Base-by-base conservation (phyloP, 2,888 invertebrate species). In the Carterocephalus palaemon region DNA sequence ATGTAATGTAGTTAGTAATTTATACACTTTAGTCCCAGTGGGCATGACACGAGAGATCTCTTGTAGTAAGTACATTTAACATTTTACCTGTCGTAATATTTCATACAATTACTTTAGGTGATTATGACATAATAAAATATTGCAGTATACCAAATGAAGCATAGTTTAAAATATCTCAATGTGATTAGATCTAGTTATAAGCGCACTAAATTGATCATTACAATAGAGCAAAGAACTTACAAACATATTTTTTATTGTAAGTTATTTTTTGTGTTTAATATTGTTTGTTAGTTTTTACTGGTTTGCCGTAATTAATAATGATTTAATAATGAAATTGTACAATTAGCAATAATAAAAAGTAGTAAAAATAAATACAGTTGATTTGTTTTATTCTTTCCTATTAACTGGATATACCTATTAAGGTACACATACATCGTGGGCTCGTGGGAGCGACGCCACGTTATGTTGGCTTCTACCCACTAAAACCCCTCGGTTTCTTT, bases 281-380 rank as follows among this genome's bases (percentile, higher is more conserved):
- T 33, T 33, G 8, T 26, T 42, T 33, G 9, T 9, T 16, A 42
- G 26, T 31, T 40, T 23, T 23, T n/a, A n/a, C n/a, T n/a, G n/a
- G n/a, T n/a, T n/a, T n/a, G n/a, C n/a, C n/a, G n/a, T n/a, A n/a
- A n/a, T n/a, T n/a, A n/a, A n/a, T n/a, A 13, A 7, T 42, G 33
- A 33, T 17, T 19, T 26, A 19, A 24, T 23, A 13, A 33, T 5
- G 15, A 7, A 24, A 20, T 23, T 40, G 39, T 40, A 40, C 39
- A 40, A 42, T 17, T 26, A 42, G 15, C 33, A 20, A 41, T n/a
- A n/a, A n/a, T n/a, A 33, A 26, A 33, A 42, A 42, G 33, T 41
- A 41, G 31, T 23, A 1, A 5, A 40, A 36, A 20, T 12, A 12
- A 33, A 33, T n/a, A n/a, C n/a, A n/a, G n/a, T n/a, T n/a, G n/a